phyloP scores from a whole-genome alignment of 2,797 vertebrate species.

The Luscinia luscinia region DNA sequence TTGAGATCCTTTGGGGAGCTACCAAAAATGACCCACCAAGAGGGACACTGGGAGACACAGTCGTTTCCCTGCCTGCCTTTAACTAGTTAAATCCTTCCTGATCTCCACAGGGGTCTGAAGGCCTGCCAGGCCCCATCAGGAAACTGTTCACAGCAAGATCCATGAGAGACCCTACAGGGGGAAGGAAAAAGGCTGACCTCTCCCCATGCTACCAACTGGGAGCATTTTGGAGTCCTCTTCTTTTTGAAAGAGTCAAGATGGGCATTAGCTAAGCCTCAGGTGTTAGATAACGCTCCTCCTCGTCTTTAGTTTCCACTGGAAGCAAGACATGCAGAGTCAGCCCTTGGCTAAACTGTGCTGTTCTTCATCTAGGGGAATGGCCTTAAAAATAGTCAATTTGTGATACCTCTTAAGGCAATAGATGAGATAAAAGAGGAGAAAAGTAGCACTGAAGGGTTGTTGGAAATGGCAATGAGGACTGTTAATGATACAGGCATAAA shows the following conservation, averaged over 20 bases:
- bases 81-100: background rate
- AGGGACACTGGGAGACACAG: background rate
- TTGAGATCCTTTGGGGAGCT: background rate
- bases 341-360: background rate
- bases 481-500: background rate
- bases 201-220: rapidly evolving
- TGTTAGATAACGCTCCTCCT: background rate
- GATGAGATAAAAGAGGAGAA: background rate
- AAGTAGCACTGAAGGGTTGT: background rate
- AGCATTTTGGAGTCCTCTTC: background rate
- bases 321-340: background rate
- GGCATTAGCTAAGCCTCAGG: background rate
- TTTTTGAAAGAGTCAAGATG: background rate
- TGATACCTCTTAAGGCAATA: background rate
- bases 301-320: background rate
- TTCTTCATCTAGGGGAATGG: background rate
- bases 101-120: background rate
- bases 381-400: background rate
- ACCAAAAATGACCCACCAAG: background rate
- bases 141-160: background rate
- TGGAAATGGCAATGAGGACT: background rate
- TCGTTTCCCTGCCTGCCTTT: background rate
- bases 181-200: background rate
- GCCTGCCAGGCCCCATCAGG: background rate
- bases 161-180: background rate